Conservation (phyloP, 2,113 vertebrate genomes). For the Tinamus guttatus region DNA sequence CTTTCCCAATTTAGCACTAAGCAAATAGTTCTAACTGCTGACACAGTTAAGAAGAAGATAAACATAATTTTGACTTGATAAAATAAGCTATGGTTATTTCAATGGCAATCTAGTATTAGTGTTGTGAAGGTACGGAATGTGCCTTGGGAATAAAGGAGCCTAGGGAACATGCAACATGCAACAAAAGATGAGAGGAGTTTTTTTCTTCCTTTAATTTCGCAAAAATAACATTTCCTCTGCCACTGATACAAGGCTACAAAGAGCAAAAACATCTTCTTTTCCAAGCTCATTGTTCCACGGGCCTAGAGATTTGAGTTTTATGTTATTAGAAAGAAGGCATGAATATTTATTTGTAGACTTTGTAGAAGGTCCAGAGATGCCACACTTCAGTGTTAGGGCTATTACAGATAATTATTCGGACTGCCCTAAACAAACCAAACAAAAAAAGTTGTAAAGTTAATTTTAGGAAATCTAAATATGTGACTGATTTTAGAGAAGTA, state of each 20-base stretch:
- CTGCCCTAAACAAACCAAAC: background rate
- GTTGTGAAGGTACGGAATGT: background rate
- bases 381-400: background rate
- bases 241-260: background rate
- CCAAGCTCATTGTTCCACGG: background rate
- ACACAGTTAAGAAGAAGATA: background rate
- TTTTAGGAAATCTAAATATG: background rate
- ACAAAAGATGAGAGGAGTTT: background rate
- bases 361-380: background rate
- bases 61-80: background rate
- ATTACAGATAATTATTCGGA: background rate
- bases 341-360: background rate
- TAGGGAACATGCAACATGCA: background rate
- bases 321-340: background rate
- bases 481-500: background rate
- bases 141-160: background rate
- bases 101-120: background rate
- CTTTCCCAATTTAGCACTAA: background rate
- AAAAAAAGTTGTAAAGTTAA: background rate
- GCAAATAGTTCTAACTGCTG: background rate
- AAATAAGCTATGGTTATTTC: background rate
- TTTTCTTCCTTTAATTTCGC: background rate
- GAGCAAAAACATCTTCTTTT: background rate
- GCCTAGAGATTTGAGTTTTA: background rate
- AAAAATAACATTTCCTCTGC: background rate